Evolutionary conservation across 1,140 invertebrate species (phyloP).

Genomic region (Zeugodacus cucurbitae): DNA sequence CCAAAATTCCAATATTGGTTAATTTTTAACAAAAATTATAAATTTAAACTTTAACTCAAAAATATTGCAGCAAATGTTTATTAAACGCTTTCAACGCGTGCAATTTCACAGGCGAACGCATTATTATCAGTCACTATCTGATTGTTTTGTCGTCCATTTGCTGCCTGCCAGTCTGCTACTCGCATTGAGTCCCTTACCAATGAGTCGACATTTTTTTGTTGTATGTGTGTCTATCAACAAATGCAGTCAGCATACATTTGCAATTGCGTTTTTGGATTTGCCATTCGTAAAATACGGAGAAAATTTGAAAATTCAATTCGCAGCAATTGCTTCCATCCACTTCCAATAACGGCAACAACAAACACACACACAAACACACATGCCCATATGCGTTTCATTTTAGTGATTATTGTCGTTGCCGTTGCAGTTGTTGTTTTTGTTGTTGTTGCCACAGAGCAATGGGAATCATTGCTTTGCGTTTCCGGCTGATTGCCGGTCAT

Average conservation of each 20-base stretch:
- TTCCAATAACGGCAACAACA: not conserved
- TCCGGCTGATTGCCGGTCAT: conserved; percentile 10
- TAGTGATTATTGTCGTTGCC: not conserved
- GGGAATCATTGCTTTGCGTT: conserved; percentile 25
- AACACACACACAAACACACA: not conserved
- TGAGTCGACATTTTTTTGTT: not conserved
- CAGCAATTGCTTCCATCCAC: conserved; percentile 13
- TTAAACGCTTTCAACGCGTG: not conserved
- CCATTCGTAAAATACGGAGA: conserved; percentile 1
- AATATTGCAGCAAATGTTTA: not conserved
- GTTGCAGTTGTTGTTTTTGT: not conserved
- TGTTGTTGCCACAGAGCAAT: not conserved
- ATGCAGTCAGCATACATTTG: conserved; percentile 12
- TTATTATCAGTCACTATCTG: conserved; percentile 20
- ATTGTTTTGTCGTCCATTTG: conserved; percentile 1
- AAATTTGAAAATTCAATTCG: conserved; percentile 37
- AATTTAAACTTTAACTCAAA: not conserved
- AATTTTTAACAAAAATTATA: no score
- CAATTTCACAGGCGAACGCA: conserved; percentile 24
- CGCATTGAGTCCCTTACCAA: not conserved
- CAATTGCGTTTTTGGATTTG: conserved; percentile 6
- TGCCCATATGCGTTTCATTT: not conserved
- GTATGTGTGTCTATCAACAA: not conserved
- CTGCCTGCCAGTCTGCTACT: not conserved
- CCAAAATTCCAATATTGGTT: no score